Base-by-base conservation (phyloP, 2,797 vertebrate genomes). In the Yasuhikotakia modesta region DNA sequence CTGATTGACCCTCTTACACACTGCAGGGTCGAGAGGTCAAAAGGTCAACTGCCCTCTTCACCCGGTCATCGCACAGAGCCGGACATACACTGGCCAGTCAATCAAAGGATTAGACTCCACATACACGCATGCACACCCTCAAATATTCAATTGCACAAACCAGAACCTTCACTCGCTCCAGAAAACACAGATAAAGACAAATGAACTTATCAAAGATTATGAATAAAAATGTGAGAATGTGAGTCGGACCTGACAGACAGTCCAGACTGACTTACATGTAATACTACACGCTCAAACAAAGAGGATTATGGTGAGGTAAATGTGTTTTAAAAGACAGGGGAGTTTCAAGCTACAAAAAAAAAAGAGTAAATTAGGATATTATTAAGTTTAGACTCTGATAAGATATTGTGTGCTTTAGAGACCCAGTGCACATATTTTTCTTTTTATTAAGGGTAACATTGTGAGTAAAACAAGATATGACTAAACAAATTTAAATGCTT, bases 21-120 rank as follows among this genome's bases (percentile, higher is more conserved):
- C 91, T 89, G 93, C 35, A 17, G 91, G 94, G 95, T 96, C 94
- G 94, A 60, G 68, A 75, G 73, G 69, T 79, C 68, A 24, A 24
- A 79, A 91, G 96, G 96, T 97, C 95, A 96, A 96, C 94, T 95
- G 94, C 91, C 91, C 92, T 88, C 95, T 96, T 93, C 94, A 82
- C 91, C 68, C 87, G 48, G 90, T 91, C 90, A 92, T 91, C 92
- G 91, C 90, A 91, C 94, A 93, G 92, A 92, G 91, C 94, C 92
- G 95, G 94, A 95, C 92, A 93, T 92, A 93, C 92, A 91, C 90
- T 85, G 92, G 92, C 90, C 90, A 92, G 94, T 91, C 90, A 90
- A 85, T 78, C 85, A 88, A 87, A 89, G 89, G 87, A 89, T 89
- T 87, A 90, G 88, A 78, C 76, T 72, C 27, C 17, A 64, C 77